phyloP scores from a whole-genome alignment of 2,797 vertebrate species.

The Chelmon rostratus region DNA sequence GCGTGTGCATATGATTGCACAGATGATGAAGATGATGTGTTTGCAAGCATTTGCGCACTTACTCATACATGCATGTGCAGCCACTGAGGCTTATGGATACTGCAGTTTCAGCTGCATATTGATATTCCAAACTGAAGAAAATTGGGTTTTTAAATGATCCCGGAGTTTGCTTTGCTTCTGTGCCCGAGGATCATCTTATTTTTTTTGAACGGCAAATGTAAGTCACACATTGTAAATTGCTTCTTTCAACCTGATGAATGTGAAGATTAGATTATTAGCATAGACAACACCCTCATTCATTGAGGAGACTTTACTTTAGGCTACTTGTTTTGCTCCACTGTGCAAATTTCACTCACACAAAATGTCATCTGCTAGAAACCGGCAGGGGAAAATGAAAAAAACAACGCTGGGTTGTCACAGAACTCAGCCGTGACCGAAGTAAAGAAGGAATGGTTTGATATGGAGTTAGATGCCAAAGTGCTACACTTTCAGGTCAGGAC shows the following conservation, averaged over 20 bases:
- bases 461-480: no score
- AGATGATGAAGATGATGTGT: slow-evolving; percentile 11
- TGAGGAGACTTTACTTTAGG: neutral
- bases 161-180: no score
- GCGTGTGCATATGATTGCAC: slow-evolving; percentile 17
- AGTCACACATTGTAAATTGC: neutral
- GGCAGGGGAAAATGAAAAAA: neutral
- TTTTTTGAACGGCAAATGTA: neutral
- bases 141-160: neutral
- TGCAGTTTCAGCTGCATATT: slow-evolving; percentile 7
- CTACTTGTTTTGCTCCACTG: neutral
- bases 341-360: no score
- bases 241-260: neutral
- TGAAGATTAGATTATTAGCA: neutral
- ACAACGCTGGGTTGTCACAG: neutral
- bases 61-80: neutral
- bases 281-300: neutral
- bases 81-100: neutral
- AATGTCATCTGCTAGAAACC: no score
- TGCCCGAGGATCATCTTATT: no score
- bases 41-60: slow-evolving; percentile 9
- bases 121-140: neutral
- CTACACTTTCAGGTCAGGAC: neutral
- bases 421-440: no score
- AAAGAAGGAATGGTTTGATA: neutral